Evolutionary conservation across 1,140 invertebrate species (phyloP).

Genomic region (Panagrolaimus sp.): DNA sequence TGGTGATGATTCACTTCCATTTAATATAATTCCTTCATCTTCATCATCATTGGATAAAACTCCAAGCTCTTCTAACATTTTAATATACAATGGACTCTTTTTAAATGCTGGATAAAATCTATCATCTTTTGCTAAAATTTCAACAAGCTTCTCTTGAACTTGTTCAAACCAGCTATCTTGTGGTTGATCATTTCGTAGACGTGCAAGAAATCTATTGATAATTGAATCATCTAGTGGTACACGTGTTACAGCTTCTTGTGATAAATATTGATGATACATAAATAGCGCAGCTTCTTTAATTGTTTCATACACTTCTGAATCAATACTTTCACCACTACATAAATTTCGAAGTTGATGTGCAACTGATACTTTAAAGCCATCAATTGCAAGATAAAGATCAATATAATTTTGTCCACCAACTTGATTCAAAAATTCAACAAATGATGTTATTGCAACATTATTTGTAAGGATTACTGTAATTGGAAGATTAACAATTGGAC

Average conservation of each 20-base stretch:
- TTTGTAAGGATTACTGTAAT: conserved; percentile 75
- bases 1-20: neutral
- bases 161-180: conserved; percentile 78
- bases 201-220: conserved; percentile 66
- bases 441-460: conserved; percentile 72
- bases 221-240: conserved; percentile 67
- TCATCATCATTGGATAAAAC: conserved; percentile 63
- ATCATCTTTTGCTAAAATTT: conserved; percentile 63
- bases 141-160: conserved; percentile 65
- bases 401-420: conserved; percentile 71
- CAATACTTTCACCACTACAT: conserved; percentile 40
- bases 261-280: conserved; percentile 76
- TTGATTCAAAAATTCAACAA: conserved; percentile 72
- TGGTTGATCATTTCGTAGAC: conserved; percentile 65
- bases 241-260: conserved; percentile 68
- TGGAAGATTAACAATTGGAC: conserved; percentile 68
- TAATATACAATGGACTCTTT: conserved; percentile 68
- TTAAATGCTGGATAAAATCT: conserved; percentile 70
- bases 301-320: conserved; percentile 61
- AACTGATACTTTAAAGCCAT: conserved; percentile 72
- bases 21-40: conserved; percentile 61
- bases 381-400: conserved; percentile 76
- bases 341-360: conserved; percentile 65
- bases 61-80: conserved; percentile 72
- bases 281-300: conserved; percentile 71